Conservation (phyloP, 2,797 vertebrate species). For the Chiroxiphia lanceolata region DNA sequence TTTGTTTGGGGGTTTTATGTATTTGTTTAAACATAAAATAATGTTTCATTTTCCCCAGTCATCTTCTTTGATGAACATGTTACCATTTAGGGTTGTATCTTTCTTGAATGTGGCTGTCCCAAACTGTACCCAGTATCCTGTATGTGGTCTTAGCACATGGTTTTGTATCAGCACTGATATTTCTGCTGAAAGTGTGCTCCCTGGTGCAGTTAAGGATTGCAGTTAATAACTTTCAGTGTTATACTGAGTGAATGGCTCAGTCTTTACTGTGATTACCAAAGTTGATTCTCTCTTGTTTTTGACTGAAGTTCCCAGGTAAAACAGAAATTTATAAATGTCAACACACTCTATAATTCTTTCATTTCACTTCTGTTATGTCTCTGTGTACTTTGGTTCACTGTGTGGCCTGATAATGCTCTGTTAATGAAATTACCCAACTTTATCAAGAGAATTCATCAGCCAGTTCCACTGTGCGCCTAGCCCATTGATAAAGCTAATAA, state of each 20-base stretch:
- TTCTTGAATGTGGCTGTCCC: neutral
- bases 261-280: neutral
- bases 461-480: neutral
- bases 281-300: neutral
- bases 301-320: neutral
- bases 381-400: neutral
- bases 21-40: neutral
- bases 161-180: neutral
- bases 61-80: neutral
- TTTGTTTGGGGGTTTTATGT: neutral
- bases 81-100: neutral
- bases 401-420: neutral
- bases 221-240: neutral
- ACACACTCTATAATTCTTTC: neutral
- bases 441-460: neutral
- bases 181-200: neutral
- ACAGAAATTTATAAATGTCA: neutral
- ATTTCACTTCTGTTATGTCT: neutral
- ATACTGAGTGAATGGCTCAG: neutral
- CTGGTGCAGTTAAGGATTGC: neutral
- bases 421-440: neutral
- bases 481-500: neutral
- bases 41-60: neutral
- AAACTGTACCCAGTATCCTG: neutral
- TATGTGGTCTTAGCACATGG: neutral